A percentile compares a stretch with the other conserved stretches of the same genome.
These are phyloP conservation scores for Phoenicopterus ruber DNA, from an alignment of 2,113 vertebrate genomes.

Conservation along the genomic window DNA sequence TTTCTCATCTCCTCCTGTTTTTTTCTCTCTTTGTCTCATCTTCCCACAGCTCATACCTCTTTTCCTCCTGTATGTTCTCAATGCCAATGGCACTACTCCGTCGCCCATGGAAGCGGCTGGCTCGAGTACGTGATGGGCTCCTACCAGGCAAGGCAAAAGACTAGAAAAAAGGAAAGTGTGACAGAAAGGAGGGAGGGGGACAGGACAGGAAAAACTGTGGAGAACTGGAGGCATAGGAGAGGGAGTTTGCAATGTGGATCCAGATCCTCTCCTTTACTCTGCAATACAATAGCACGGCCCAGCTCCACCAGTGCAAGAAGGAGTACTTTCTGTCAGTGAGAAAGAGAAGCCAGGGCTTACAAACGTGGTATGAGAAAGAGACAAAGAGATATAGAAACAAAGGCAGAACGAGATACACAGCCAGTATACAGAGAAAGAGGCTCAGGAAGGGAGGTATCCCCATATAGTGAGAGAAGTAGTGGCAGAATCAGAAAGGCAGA, in stretches of 20 bases:
- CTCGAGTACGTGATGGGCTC: constrained; percentile 68
- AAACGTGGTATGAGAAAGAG: background rate
- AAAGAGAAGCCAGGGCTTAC: background rate
- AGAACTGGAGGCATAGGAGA: background rate
- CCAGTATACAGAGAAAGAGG: background rate
- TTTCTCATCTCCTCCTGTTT: background rate
- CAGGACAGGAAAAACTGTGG: background rate
- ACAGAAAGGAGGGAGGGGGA: background rate
- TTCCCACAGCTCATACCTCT: constrained; percentile 75
- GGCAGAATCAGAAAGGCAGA: background rate
- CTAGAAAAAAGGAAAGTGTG: constrained; percentile 52
- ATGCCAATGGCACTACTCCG: constrained; percentile 91
- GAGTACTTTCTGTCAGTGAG: background rate
- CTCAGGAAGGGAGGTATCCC: background rate
- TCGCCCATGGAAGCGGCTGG: constrained; percentile 78
- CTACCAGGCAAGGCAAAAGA: constrained; percentile 71
- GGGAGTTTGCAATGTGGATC: background rate
- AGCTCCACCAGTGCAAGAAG: background rate
- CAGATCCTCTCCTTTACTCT: background rate
- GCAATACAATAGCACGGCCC: background rate
- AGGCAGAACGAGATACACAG: background rate
- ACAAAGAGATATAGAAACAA: background rate
- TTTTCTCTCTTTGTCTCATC: background rate
- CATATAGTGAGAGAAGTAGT: background rate
- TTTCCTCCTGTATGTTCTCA: constrained; percentile 93